phyloP scores from a whole-genome alignment of 2,797 vertebrate species.

The Schizopygopsis pylzovi region DNA sequence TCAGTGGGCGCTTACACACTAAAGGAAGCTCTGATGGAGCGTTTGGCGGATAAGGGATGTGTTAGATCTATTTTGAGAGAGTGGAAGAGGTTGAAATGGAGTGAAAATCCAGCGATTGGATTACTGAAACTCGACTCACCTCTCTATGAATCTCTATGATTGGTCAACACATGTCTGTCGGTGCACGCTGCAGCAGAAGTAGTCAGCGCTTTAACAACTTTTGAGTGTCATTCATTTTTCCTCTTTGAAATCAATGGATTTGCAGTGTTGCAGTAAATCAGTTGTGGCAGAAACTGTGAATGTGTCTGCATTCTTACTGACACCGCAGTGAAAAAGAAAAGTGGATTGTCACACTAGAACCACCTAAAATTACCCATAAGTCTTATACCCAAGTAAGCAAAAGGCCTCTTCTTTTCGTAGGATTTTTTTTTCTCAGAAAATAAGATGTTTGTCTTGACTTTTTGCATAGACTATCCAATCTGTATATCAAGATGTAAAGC shows the following conservation, averaged over 20 bases:
- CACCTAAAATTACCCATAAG: not conserved
- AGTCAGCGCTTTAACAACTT: not conserved
- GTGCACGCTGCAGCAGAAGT: not conserved
- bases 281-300: not conserved
- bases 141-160: not conserved
- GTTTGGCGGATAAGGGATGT: not conserved
- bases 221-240: not conserved
- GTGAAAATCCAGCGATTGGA: not conserved
- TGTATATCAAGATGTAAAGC: slow-evolving; percentile 2
- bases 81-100: not conserved
- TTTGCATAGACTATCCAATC: not conserved
- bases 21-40: not conserved
- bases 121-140: not conserved
- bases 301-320: not conserved
- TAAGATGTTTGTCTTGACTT: not conserved
- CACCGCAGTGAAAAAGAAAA: not conserved
- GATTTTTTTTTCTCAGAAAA: not conserved
- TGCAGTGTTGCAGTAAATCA: slow-evolving; percentile 21
- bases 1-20: not conserved
- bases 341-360: slow-evolving; percentile 3
- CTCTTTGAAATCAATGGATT: not conserved
- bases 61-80: not conserved
- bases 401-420: not conserved
- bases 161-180: not conserved
- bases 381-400: not conserved